phyloP scores from a whole-genome alignment of 2,888 invertebrate species.

The Noctuana brunneofusca region DNA sequence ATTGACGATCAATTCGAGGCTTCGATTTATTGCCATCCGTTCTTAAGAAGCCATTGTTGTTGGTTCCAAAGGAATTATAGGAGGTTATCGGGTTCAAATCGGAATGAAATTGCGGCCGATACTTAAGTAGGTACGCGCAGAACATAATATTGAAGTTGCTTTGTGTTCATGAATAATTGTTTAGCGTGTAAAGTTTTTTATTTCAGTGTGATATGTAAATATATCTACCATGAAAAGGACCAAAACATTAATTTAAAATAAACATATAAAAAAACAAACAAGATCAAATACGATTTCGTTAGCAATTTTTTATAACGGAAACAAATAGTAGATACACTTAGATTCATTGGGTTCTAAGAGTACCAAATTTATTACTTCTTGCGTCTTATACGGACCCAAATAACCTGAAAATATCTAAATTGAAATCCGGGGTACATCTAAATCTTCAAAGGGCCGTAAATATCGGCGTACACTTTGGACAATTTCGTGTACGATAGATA shows the following conservation, averaged over 20 bases:
- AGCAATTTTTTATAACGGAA: conserved; percentile 4
- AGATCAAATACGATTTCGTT: background rate
- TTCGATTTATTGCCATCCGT: conserved; percentile 75
- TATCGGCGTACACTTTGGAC: conserved; percentile 39
- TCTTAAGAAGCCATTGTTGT: conserved; percentile 71
- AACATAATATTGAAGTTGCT: background rate
- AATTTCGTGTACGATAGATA: conserved; percentile 44
- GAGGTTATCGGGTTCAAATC: conserved; percentile 55
- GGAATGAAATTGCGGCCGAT: conserved; percentile 49
- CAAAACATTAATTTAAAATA: too few species aligned
- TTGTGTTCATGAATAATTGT: background rate
- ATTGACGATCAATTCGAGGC: conserved; percentile 72
- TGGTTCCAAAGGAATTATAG: conserved; percentile 67
- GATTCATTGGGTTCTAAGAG: conserved; percentile 4
- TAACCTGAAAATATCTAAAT: conserved; percentile 32
- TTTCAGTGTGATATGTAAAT: background rate
- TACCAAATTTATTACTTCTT: conserved; percentile 14
- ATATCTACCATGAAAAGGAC: too few species aligned
- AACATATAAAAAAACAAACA: too few species aligned
- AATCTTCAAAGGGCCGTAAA: conserved; percentile 38
- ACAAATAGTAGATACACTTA: background rate
- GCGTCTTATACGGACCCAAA: conserved; percentile 23
- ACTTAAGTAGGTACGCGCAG: background rate
- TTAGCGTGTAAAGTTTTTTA: background rate
- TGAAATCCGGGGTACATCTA: conserved; percentile 30